Evolutionary conservation across 53 echinoderm and acorn worm genomes (phyloP).

Genomic region (Actinopyga echinites): DNA sequence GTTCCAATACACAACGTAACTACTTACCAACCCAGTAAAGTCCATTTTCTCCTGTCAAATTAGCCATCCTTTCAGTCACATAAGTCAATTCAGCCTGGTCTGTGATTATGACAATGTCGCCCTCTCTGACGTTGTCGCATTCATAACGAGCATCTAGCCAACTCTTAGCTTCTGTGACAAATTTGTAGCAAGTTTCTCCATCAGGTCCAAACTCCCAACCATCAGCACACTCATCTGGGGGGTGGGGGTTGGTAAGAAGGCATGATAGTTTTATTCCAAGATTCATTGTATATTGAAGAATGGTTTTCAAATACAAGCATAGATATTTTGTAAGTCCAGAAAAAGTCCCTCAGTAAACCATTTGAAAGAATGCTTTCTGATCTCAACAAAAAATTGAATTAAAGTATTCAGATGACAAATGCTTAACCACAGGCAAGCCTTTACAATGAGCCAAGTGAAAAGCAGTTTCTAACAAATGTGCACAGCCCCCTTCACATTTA

Average conservation of each 20-base stretch:
- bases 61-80: constrained; percentile 24
- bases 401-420: no score
- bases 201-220: constrained; percentile 71
- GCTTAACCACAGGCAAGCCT: no score
- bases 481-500: no score
- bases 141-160: constrained; percentile 79
- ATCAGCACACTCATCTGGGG: constrained; percentile 74
- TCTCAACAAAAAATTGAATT: no score
- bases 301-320: neutral
- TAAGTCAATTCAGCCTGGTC: constrained; percentile 60
- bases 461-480: no score
- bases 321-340: neutral
- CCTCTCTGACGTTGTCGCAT: constrained; percentile 62
- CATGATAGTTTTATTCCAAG: neutral
- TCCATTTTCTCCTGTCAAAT: neutral
- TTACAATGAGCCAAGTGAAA: no score
- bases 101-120: constrained; percentile 75
- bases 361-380: no score
- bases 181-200: constrained; percentile 84
- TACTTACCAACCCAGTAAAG: constrained; percentile 20
- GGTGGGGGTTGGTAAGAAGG: no score
- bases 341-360: neutral
- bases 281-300: neutral
- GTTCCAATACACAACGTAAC: no score
- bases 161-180: constrained; percentile 44